These are phyloP conservation scores for Parazoanthus swiftii DNA, from an alignment of 92 coral and sea anemone genomes.

Conservation along the genomic window DNA sequence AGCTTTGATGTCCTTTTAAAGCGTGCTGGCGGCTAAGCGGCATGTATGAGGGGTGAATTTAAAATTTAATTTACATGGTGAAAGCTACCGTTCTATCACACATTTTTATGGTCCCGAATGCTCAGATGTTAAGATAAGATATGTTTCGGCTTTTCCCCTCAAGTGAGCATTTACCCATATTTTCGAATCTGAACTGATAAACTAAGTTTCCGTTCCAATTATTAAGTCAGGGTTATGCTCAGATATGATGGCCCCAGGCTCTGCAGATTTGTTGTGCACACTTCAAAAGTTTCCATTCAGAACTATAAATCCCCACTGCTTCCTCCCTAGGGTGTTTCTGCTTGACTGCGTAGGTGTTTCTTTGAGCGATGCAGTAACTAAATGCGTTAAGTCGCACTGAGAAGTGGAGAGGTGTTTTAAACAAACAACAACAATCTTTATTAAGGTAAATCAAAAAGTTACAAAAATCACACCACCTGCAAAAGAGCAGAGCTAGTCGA, in stretches of 20 bases:
- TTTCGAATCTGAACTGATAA: not conserved
- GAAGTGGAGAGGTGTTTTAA: not conserved
- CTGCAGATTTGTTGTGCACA: not conserved
- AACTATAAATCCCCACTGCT: not conserved
- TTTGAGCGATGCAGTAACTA: constrained; percentile 3
- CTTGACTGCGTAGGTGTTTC: constrained; percentile 3
- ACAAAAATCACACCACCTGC: no score
- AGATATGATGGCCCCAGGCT: not conserved
- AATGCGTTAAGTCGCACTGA: not conserved
- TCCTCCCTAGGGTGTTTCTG: constrained; percentile 1
- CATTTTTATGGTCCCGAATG: constrained; percentile 40
- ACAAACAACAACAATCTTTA: not conserved
- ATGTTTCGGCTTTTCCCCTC: constrained; percentile 47
- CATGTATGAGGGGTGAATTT: not conserved
- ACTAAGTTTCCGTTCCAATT: not conserved
- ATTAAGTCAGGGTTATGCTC: constrained; percentile 1
- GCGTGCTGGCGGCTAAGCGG: constrained; percentile 39
- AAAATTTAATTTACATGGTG: constrained; percentile 21
- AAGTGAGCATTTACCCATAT: not conserved
- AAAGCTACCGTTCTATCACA: constrained; percentile 66
- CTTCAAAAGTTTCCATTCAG: constrained; percentile 6
- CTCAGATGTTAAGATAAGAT: constrained; percentile 37
- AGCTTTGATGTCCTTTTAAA: no score
- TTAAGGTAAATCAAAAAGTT: no score
- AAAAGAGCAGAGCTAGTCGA: no score